phyloP scores from a whole-genome alignment of 2,797 vertebrate genomes.

The Sebastes vulpes region DNA sequence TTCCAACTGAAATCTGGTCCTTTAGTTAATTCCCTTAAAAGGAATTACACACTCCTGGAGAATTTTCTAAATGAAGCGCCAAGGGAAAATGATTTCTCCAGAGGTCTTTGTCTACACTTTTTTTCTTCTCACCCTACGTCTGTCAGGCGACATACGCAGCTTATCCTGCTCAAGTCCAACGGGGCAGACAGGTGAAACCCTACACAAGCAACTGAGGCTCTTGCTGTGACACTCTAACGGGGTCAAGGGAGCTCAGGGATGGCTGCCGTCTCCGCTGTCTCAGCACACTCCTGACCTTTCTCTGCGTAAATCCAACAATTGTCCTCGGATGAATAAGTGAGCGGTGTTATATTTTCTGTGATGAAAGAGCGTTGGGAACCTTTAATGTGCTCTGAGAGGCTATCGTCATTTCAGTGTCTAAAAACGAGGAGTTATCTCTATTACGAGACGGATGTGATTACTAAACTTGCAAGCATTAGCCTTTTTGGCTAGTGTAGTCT shows the following conservation, averaged over 20 bases:
- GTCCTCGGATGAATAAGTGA: constrained; percentile 13
- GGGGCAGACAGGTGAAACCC: constrained; percentile 70
- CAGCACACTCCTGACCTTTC: constrained; percentile 33
- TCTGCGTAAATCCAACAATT: constrained; percentile 35
- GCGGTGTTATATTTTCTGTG: constrained; percentile 21
- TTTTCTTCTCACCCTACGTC: constrained; percentile 48
- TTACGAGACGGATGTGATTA: not conserved
- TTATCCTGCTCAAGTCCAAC: constrained; percentile 45
- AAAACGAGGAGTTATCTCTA: not conserved
- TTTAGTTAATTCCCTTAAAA: constrained; percentile 9
- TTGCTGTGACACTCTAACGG: constrained; percentile 39
- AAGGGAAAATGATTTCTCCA: constrained; percentile 51
- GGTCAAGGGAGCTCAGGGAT: constrained; percentile 39
- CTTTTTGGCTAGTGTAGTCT: not conserved
- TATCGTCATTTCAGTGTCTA: not conserved
- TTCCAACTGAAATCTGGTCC: constrained; percentile 15
- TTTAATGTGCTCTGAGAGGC: constrained; percentile 1
- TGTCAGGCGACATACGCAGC: constrained; percentile 20
- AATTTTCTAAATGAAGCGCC: constrained; percentile 30
- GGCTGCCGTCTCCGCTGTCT: constrained; percentile 34
- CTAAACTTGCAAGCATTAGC: not conserved
- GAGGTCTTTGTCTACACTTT: constrained; percentile 21
- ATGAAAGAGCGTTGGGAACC: not conserved
- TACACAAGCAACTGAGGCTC: constrained; percentile 47
- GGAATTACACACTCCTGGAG: constrained; percentile 24